Conservation (phyloP, 1,140 invertebrate genomes). For the Andrena cerasifolii region DNA sequence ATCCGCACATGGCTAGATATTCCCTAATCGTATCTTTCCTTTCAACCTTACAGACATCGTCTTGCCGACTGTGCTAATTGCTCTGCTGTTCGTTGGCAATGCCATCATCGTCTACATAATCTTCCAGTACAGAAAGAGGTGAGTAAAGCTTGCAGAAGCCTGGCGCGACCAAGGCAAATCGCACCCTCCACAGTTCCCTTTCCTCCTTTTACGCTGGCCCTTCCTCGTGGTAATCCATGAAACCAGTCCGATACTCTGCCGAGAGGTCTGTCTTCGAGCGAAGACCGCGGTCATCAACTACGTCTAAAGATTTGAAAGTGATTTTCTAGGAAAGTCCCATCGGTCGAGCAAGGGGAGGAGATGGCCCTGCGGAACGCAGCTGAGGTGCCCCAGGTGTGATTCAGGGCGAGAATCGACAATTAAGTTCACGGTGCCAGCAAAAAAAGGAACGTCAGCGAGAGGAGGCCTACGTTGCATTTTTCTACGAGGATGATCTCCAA, state of each 20-base stretch:
- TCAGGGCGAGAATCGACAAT: slow-evolving; percentile 5
- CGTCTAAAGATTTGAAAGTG: background rate
- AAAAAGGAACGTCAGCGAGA: slow-evolving; percentile 25
- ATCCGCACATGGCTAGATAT: slow-evolving; percentile 11
- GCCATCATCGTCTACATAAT: slow-evolving; percentile 87
- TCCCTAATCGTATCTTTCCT: slow-evolving; percentile 56
- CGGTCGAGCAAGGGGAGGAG: slow-evolving; percentile 67
- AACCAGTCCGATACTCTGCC: no score
- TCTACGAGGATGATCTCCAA: slow-evolving; percentile 36
- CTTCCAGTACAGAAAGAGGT: slow-evolving; percentile 87
- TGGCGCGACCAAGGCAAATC: background rate
- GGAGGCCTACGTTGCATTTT: slow-evolving; percentile 46
- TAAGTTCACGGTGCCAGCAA: slow-evolving; percentile 23
- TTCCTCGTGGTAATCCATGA: background rate
- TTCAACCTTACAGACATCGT: slow-evolving; percentile 84
- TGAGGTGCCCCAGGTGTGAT: slow-evolving; percentile 77
- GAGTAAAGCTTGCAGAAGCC: slow-evolving; percentile 59
- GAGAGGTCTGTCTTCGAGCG: no score
- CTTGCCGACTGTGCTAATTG: slow-evolving; percentile 85
- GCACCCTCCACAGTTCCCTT: background rate
- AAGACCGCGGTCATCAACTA: no score
- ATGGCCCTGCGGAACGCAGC: slow-evolving; percentile 65
- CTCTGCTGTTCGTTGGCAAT: slow-evolving; percentile 85
- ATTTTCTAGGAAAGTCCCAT: slow-evolving; percentile 72
- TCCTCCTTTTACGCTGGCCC: background rate